These are phyloP conservation scores for Coregonus suidteri DNA, from an alignment of 2,797 vertebrate species.

Conservation along the genomic window DNA sequence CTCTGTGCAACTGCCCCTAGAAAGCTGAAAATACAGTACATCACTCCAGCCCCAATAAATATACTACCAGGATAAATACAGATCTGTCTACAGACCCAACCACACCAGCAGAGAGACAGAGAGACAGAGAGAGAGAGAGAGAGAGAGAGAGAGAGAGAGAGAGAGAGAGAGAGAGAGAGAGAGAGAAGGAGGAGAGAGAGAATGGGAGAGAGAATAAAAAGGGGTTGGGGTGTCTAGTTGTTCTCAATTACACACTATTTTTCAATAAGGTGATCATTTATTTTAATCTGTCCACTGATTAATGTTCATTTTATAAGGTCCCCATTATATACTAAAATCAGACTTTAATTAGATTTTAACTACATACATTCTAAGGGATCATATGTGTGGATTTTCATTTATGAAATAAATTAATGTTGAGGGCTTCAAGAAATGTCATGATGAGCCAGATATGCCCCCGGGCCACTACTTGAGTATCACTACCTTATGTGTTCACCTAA, in stretches of 20 bases:
- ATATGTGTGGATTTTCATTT: not conserved
- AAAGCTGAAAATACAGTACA: conserved; percentile 36
- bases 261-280: not conserved
- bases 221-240: not conserved
- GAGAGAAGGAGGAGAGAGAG: not conserved
- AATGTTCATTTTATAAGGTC: not conserved
- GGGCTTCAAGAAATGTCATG: not conserved
- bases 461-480: not conserved
- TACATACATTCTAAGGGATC: not conserved
- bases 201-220: not conserved
- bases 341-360: not conserved
- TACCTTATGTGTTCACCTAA: not conserved
- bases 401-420: not conserved
- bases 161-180: conserved; percentile 14
- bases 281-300: not conserved
- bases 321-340: not conserved
- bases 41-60: conserved; percentile 47
- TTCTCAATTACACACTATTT: not conserved
- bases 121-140: conserved; percentile 1
- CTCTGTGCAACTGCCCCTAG: conserved; percentile 37
- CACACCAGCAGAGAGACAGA: conserved; percentile 6
- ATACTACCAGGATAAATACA: conserved; percentile 37
- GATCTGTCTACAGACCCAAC: conserved; percentile 18
- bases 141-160: conserved; percentile 15
- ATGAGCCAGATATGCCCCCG: not conserved